Base-by-base conservation (phyloP, 2,888 invertebrate species). In the Ceraclea dissimilis region DNA sequence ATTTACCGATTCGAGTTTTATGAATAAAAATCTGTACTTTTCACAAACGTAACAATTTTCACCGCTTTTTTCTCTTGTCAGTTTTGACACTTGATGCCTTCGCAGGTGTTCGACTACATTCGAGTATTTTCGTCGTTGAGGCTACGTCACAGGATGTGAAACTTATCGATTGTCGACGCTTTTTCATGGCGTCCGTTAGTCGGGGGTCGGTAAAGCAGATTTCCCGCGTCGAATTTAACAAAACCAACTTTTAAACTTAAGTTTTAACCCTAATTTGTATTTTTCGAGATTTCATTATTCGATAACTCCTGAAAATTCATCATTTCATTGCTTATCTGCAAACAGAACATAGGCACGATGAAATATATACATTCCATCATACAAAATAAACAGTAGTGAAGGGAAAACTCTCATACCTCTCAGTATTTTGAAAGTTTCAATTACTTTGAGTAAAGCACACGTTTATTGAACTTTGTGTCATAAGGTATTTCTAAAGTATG, bases 131-230 rank as follows among this genome's bases (percentile, higher is more conserved):
- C 70, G 70, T 68, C 67, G 67, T 69, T 64, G 65, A 67, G 67
- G 70, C 44, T 34, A 56, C 69, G 71, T 71, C 71, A 71, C 71
- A 71, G 65, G 67, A 68, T 68, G 70, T 71, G 70, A 71, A 69
- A 68, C 67, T 70, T 72, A 73, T 75, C 71, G 72, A 73, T 72
- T 70, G 66, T 65, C 57, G 56, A 56, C 39, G 56, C 34, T 52
- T 52, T 57, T 60, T 60, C 59, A 55, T 51, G 56, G 61, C 60
- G 58, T 56, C 58, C 51, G 31, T 8, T 17, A 43, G 55, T 22
- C 52, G 54, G 51, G 52, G 43, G 55, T 52, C 61, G 61, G 55
- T 52, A 52, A 50, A 49, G 31, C 51, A 58, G 56, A 26, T 31
- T 52, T 51, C 51, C 39, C 31, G 49, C 44, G 49, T 34, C 19